phyloP scores from a whole-genome alignment of 2,797 vertebrate species.

The Macroramphosus scolopax region DNA sequence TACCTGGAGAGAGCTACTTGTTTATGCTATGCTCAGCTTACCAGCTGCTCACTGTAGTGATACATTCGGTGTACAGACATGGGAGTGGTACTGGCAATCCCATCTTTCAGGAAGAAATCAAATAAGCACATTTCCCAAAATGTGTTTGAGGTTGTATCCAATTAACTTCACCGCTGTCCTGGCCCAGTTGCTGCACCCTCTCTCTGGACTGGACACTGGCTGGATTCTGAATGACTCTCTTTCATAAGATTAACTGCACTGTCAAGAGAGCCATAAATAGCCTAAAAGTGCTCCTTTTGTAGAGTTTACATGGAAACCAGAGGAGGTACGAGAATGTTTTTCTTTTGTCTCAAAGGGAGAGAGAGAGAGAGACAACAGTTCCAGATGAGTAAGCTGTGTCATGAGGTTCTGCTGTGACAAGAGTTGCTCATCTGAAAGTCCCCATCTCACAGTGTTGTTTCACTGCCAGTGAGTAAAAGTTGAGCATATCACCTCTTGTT shows the following conservation, averaged over 20 bases:
- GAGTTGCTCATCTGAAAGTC: constrained; percentile 26
- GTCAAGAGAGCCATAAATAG: constrained; percentile 68
- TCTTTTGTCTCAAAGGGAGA: constrained; percentile 54
- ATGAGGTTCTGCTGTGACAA: constrained; percentile 25
- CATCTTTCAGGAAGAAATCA: constrained; percentile 2
- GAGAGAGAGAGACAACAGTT: constrained; percentile 42
- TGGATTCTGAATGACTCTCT: constrained; percentile 40
- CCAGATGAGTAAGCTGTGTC: constrained; percentile 43
- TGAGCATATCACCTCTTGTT: too few relatives aligned
- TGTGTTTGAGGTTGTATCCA: constrained; percentile 13
- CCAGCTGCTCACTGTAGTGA: neutral
- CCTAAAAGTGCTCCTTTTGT: constrained; percentile 44
- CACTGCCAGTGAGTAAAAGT: too few relatives aligned
- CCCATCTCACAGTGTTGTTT: too few relatives aligned
- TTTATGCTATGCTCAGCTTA: neutral
- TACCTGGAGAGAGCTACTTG: too few relatives aligned
- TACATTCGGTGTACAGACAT: neutral
- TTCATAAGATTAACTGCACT: constrained; percentile 47
- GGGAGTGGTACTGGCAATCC: constrained; percentile 5
- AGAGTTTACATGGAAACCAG: constrained; percentile 73
- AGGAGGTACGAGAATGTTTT: constrained; percentile 62
- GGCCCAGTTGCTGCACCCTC: constrained; percentile 2
- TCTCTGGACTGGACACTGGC: constrained; percentile 17
- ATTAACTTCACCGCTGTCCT: constrained; percentile 10
- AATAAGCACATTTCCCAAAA: neutral